These are phyloP conservation scores for Hemicrepidius hirtus DNA, from an alignment of 2,888 invertebrate species.

Conservation along the genomic window DNA sequence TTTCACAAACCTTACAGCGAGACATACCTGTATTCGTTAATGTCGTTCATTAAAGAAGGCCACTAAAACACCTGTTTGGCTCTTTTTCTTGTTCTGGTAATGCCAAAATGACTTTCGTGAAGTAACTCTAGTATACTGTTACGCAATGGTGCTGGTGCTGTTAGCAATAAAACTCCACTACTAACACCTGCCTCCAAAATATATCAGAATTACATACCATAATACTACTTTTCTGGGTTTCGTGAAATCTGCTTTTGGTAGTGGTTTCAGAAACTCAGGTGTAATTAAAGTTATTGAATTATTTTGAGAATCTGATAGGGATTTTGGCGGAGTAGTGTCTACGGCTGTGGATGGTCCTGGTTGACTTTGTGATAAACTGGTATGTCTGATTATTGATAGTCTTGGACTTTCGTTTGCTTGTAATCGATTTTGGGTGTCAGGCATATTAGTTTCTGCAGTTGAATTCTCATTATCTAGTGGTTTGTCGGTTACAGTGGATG, in stretches of 20 bases:
- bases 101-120: too few species aligned
- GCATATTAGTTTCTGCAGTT: not conserved
- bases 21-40: too few species aligned
- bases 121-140: too few species aligned
- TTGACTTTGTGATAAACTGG: not conserved
- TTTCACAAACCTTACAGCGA: too few species aligned
- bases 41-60: too few species aligned
- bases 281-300: not conserved
- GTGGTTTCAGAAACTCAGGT: not conserved
- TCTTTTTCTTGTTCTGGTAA: too few species aligned
- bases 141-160: too few species aligned
- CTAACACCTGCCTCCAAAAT: too few species aligned
- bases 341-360: conserved; percentile 1
- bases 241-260: not conserved
- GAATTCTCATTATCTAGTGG: conserved; percentile 17
- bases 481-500: conserved; percentile 51
- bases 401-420: not conserved
- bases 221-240: conserved; percentile 5
- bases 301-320: not conserved
- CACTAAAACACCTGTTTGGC: too few species aligned
- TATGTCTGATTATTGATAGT: too few species aligned
- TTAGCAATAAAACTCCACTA: too few species aligned
- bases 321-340: not conserved
- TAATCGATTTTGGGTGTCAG: not conserved
- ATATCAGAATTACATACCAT: too few species aligned